phyloP scores from a whole-genome alignment of 64 coral and sea anemone genomes.

The Montipora cactus region DNA sequence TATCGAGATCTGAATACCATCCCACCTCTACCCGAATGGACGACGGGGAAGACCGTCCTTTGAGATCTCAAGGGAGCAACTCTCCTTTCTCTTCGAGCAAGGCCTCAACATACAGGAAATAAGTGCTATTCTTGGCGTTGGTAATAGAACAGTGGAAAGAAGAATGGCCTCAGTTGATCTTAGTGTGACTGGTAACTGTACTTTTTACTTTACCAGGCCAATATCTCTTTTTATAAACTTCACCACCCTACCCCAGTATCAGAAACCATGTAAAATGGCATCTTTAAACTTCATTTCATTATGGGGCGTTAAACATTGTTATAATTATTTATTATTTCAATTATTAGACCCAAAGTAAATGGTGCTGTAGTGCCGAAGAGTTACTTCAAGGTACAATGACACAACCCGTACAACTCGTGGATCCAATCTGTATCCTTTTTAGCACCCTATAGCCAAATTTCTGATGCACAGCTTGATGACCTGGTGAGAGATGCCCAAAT shows the following conservation, averaged over 20 bases:
- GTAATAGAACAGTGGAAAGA: slow-evolving; percentile 42
- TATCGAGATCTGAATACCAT: neutral
- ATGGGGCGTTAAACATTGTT: neutral
- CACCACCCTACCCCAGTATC: neutral
- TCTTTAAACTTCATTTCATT: neutral
- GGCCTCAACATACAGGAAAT: slow-evolving; percentile 46
- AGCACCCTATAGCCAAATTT: slow-evolving; percentile 51
- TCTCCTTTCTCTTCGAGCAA: slow-evolving; percentile 56
- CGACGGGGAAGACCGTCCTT: slow-evolving; percentile 68
- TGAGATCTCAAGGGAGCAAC: slow-evolving; percentile 65
- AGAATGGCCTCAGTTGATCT: slow-evolving; percentile 35
- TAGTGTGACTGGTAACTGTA: slow-evolving; percentile 44
- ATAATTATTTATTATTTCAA: neutral
- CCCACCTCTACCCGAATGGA: slow-evolving; percentile 8
- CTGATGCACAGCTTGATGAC: slow-evolving; percentile 65
- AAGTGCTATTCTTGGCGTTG: slow-evolving; percentile 11
- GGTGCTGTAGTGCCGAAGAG: neutral
- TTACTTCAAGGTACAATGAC: neutral
- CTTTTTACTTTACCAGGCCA: neutral
- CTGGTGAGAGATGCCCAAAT: slow-evolving; percentile 28
- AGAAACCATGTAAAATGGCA: neutral
- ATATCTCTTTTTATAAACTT: neutral
- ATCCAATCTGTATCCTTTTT: slow-evolving; percentile 1
- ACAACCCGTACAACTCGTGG: neutral
- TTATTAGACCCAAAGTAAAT: neutral